phyloP scores from a whole-genome alignment of 2,888 invertebrate species.

The Idaea straminata region DNA sequence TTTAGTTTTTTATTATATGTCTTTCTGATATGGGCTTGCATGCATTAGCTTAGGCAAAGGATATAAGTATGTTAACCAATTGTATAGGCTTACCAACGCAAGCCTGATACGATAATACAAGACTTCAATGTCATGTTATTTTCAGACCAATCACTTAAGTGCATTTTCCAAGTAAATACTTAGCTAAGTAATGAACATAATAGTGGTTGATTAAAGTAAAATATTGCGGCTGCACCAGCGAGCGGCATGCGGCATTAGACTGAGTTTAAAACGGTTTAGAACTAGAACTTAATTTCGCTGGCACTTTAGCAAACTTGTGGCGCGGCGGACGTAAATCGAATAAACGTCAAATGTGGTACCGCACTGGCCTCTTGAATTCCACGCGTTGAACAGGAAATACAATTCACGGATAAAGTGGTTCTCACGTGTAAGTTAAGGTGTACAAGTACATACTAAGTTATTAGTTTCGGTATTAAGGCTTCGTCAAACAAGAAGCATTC shows the following conservation, averaged over 20 bases:
- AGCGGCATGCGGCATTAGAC: constrained; percentile 36
- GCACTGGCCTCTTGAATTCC: constrained; percentile 31
- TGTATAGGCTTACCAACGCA: no score
- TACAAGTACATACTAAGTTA: neutral
- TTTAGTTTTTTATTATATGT: no score
- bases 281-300: constrained; percentile 59
- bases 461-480: no score
- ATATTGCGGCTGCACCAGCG: constrained; percentile 35
- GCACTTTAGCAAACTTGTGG: constrained; percentile 51
- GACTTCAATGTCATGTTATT: neutral
- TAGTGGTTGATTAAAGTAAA: constrained; percentile 37
- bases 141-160: neutral
- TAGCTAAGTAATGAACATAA: neutral
- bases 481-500: no score
- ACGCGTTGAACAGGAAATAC: constrained; percentile 7
- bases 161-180: neutral
- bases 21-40: no score
- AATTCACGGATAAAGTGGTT: neutral
- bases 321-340: constrained; percentile 63
- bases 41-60: no score
- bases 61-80: no score
- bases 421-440: neutral
- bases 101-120: no score
- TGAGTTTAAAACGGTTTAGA: constrained; percentile 59
- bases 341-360: constrained; percentile 64